Evolutionary conservation across 2,888 invertebrate species (phyloP).

Genomic region (Pegoplata infirma): DNA sequence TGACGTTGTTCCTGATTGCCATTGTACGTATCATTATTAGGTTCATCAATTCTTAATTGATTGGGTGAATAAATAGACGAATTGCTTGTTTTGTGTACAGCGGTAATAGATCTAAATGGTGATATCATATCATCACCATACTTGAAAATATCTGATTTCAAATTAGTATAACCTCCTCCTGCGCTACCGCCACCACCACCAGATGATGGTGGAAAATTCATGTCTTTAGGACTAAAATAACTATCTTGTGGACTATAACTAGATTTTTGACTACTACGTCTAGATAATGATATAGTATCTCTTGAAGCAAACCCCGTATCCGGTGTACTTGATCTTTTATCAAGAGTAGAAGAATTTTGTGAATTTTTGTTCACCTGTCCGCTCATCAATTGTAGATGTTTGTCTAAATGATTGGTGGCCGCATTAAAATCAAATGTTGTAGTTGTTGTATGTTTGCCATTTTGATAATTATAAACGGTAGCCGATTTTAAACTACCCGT

Average conservation of each 20-base stretch:
- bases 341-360: conserved; percentile 74
- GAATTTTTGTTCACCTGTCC: conserved; percentile 38
- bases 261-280: conserved; percentile 78
- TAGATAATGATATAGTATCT: conserved; percentile 77
- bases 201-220: conserved; percentile 66
- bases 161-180: conserved; percentile 65
- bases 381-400: conserved; percentile 75
- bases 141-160: conserved; percentile 67
- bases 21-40: conserved; percentile 50
- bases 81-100: conserved; percentile 70
- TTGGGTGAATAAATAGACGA: conserved; percentile 71
- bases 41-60: conserved; percentile 53
- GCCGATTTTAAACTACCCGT: conserved; percentile 75
- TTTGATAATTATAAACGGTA: conserved; percentile 73
- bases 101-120: conserved; percentile 71
- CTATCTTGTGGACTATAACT: conserved; percentile 78
- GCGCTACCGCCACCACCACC: conserved; percentile 46
- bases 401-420: conserved; percentile 76
- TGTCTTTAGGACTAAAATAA: conserved; percentile 69
- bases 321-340: conserved; percentile 77
- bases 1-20: conserved; percentile 72
- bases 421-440: conserved; percentile 75
- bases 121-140: conserved; percentile 68
- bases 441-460: conserved; percentile 73
- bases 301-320: conserved; percentile 78